phyloP scores from a whole-genome alignment of 2,797 vertebrate genomes.

The Hippocampus kuda region DNA sequence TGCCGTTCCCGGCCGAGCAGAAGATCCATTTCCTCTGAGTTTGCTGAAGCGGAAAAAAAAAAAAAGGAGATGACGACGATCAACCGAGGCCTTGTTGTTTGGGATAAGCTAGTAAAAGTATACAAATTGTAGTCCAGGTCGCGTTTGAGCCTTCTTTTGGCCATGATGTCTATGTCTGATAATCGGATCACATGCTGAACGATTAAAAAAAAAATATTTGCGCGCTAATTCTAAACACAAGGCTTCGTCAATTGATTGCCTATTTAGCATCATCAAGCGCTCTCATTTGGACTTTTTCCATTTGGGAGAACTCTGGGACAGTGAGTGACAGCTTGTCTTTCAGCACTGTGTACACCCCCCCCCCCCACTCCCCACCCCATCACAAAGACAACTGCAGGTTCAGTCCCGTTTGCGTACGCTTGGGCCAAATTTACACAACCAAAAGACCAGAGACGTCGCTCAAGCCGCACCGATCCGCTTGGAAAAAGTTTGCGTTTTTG shows the following conservation, averaged over 20 bases:
- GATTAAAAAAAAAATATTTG: too few species aligned
- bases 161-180: neutral
- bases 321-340: neutral
- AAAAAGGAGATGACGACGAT: neutral
- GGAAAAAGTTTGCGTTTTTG: slow-evolving; percentile 11
- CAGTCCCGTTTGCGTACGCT: neutral
- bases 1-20: neutral
- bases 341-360: neutral
- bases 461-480: neutral
- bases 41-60: neutral
- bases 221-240: too few species aligned
- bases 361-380: neutral
- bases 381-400: neutral
- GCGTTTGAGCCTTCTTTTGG: too few species aligned
- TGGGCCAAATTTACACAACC: neutral
- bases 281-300: too few species aligned
- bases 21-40: slow-evolving; percentile 2
- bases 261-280: too few species aligned
- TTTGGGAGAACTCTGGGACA: neutral
- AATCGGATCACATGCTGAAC: too few species aligned
- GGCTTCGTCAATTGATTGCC: too few species aligned
- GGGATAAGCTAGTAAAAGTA: neutral
- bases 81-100: neutral
- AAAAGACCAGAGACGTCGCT: slow-evolving; percentile 1
- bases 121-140: too few species aligned